Evolutionary conservation across 2,113 vertebrate genomes (phyloP), one percentile per base, ranked within the genome.

Genomic region (Haemorhous mexicanus): DNA sequence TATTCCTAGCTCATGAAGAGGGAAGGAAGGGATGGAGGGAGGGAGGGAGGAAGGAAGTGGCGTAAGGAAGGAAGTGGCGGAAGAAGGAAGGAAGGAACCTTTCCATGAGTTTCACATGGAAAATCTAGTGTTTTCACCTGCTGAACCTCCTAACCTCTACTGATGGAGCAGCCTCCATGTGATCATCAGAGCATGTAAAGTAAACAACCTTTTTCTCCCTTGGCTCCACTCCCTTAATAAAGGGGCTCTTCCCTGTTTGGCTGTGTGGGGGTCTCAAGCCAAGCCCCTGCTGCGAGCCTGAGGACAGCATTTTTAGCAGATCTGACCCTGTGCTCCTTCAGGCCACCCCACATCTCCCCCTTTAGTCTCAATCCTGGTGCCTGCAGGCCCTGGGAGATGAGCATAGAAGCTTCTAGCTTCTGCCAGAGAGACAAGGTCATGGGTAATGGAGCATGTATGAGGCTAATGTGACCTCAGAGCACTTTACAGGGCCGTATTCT

Each of bases 391-490:
- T 27, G 44, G 61, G 74, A 37, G 43, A 81, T 11, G 53, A 50
- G 56, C 55, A 17, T 12, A 79, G 90, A 19, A 5, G 20, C 35
- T 77, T 78, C 75, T 30, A 30, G 52, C 62, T 89, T 49, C 90
- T 84, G 41, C 30, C 35, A 35, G 43, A 92, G 90, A 92, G 82
- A 66, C 84, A 95, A 94, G 92, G 86, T 95, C 90, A 59, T 0
- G 8, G 84, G 46, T 55, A 74, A 82, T 93, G 89, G 49, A 87
- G 68, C 23, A 59, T 77, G 70, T 77, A 39, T 8, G 15, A 75
- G 55, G 62, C 59, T 96, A 73, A 87, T 91, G 70, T 94, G 96
- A 95, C 93, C 84, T 96, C 91, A 73, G 85, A 96, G 94, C 89
- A 94, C 79, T 70, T 95, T 88, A 95, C 95, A 89, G 89, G 79